These are phyloP conservation scores for Formica exsecta DNA, from an alignment of 1,140 invertebrate genomes.

Conservation along the genomic window DNA sequence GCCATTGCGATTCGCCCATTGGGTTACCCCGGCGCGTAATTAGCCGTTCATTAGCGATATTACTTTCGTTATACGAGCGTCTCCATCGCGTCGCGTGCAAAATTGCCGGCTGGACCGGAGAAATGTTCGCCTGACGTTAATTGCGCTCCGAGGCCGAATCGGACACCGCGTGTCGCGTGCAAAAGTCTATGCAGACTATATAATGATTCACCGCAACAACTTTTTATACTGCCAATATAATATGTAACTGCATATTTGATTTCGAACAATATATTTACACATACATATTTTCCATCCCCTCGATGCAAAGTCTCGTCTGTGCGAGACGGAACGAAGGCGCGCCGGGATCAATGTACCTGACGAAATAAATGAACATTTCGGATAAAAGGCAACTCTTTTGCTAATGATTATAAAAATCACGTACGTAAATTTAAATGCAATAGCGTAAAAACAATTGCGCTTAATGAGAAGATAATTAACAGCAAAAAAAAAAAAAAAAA, in stretches of 20 bases:
- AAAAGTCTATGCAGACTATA: neutral
- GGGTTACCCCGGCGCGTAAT: constrained; percentile 49
- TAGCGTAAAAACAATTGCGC: neutral
- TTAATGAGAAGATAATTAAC: constrained; percentile 46
- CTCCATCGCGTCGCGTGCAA: neutral
- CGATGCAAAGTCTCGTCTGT: neutral
- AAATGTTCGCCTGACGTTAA: constrained; percentile 53
- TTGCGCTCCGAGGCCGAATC: constrained; percentile 21
- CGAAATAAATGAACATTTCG: neutral
- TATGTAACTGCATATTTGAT: neutral
- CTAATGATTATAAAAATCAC: neutral
- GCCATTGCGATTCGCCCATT: constrained; percentile 7
- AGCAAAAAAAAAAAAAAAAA: neutral
- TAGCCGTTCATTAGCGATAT: constrained; percentile 58
- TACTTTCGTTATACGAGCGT: constrained; percentile 23
- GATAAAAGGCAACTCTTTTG: neutral
- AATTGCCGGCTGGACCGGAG: neutral
- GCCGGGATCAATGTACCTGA: neutral
- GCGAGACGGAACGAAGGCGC: neutral
- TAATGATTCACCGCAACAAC: constrained; percentile 25
- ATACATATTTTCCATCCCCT: neutral
- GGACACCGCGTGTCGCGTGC: constrained; percentile 24
- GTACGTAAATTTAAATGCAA: neutral
- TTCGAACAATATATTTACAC: neutral
- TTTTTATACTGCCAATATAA: constrained; percentile 6